These are phyloP conservation scores for Phortica magna DNA, from an alignment of 2,888 invertebrate genomes.

Conservation along the genomic window DNA sequence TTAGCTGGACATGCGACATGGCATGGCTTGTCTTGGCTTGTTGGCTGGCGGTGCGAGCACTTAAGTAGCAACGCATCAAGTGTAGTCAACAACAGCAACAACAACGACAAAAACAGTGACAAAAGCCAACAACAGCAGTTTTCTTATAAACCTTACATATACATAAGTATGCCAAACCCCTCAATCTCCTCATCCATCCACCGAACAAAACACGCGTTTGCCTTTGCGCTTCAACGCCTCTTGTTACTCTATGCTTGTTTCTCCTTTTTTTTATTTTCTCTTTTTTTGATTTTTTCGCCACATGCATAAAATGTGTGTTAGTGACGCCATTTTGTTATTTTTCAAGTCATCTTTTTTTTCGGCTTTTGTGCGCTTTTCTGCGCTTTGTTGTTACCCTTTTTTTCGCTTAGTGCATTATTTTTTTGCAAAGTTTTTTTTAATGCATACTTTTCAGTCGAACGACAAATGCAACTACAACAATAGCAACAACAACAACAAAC, in stretches of 20 bases:
- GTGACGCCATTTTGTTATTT: conserved; percentile 55
- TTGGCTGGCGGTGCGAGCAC: not conserved
- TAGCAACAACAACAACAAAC: conserved; percentile 13
- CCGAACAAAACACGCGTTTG: not conserved
- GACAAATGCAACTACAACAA: conserved; percentile 22
- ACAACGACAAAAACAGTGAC: conserved; percentile 26
- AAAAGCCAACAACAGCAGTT: not conserved
- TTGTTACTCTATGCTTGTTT: not conserved
- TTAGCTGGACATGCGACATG: not conserved
- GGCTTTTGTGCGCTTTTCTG: conserved; percentile 3
- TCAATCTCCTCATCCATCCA: not conserved
- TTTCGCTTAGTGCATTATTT: not conserved
- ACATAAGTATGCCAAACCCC: not conserved
- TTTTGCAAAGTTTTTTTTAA: not conserved
- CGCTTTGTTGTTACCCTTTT: not conserved
- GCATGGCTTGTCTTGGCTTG: not conserved
- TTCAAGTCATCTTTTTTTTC: not conserved
- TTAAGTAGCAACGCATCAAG: conserved; percentile 18
- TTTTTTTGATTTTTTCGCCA: not conserved
- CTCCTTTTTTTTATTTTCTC: too few relatives aligned
- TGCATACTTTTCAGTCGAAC: conserved; percentile 4
- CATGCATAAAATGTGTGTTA: conserved; percentile 51
- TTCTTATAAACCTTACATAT: too few relatives aligned
- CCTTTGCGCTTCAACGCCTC: not conserved
- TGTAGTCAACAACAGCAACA: conserved; percentile 25